These are phyloP conservation scores for Salvelinus fontinalis DNA, from an alignment of 2,113 vertebrate species.

Conservation along the genomic window DNA sequence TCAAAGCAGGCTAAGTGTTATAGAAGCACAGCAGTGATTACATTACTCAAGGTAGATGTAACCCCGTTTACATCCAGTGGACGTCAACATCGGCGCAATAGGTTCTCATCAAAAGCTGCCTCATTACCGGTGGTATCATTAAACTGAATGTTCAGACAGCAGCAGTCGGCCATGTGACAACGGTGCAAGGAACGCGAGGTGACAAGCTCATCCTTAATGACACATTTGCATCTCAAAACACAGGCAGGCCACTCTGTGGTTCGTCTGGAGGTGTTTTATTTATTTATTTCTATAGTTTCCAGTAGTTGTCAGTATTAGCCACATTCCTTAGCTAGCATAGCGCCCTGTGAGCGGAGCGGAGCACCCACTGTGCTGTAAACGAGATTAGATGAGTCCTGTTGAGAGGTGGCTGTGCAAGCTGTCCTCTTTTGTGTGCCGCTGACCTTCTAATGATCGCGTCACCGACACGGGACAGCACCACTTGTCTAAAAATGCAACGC, in stretches of 20 bases:
- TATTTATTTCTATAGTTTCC: conserved; percentile 51
- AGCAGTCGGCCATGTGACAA: conserved; percentile 46
- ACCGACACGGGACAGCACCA: conserved; percentile 39
- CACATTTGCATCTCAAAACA: conserved; percentile 57
- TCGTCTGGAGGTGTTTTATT: conserved; percentile 42
- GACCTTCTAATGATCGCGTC: conserved; percentile 71
- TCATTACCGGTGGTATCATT: conserved; percentile 64
- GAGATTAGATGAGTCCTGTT: conserved; percentile 67
- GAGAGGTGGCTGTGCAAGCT: conserved; percentile 60
- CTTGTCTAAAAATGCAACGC: conserved; percentile 57
- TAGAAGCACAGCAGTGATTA: background rate
- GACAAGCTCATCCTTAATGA: conserved; percentile 35
- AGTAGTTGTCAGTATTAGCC: conserved; percentile 40
- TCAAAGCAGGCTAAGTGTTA: background rate
- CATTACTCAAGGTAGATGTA: background rate
- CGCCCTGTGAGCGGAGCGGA: conserved; percentile 44
- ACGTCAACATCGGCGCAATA: conserved; percentile 29
- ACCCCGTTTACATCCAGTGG: conserved; percentile 11
- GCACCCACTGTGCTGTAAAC: conserved; percentile 67
- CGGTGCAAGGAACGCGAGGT: conserved; percentile 42
- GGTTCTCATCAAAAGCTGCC: conserved; percentile 42
- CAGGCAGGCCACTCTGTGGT: conserved; percentile 5
- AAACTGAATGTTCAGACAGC: conserved; percentile 45
- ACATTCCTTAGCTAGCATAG: conserved; percentile 35
- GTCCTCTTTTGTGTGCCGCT: conserved; percentile 51